Evolutionary conservation across 2,888 invertebrate genomes (phyloP), one percentile per base, ranked within the genome.

Genomic region (Diploptera punctata): DNA sequence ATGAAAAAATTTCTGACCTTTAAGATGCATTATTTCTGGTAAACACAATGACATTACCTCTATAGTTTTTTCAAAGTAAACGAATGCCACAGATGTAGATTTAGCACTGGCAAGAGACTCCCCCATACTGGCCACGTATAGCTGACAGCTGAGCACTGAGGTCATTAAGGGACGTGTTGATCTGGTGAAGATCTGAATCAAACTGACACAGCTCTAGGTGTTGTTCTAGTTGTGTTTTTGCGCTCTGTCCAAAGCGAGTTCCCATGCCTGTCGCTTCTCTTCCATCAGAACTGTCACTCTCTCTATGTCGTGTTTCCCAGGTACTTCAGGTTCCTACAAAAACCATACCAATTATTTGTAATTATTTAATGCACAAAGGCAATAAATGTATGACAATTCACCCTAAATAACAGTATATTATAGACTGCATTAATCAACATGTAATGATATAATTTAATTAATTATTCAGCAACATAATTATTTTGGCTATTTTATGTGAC

Each of bases 31-130:
- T n/a, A n/a, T n/a, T n/a, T n/a, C n/a, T n/a, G n/a, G n/a, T n/a
- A n/a, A n/a, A n/a, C n/a, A n/a, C n/a, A 83, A n/a, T n/a, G n/a
- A n/a, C n/a, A n/a, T 83, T 83, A 93, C 93, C 86, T 91, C 87
- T 76, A 93, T 89, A 68, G 92, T 92, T 81, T 89, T 89, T 83
- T 94, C 92, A 81, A 94, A 93, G 78, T 91, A 89, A 75, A 87
- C 86, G 80, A 93, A 94, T 38, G 91, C 89, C 76, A 88, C 83
- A 5, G 91, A 90, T 57, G 90, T 90, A 68, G 90, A 87, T 81
- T 89, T 89, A 7, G 92, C 91, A 44, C 90, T 88, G 7, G 88
- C 86, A 76, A 91, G 83, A 76, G 91, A 92, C 79, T 92, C 92
- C 33, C n/a, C 92, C 91, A 81, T 88, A 91, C 82, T 91, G 89